A percentile compares a stretch with the other conserved stretches of the same genome.
Conservation (phyloP, 2,113 vertebrate genomes). For the Andinoacara biseriatus region DNA sequence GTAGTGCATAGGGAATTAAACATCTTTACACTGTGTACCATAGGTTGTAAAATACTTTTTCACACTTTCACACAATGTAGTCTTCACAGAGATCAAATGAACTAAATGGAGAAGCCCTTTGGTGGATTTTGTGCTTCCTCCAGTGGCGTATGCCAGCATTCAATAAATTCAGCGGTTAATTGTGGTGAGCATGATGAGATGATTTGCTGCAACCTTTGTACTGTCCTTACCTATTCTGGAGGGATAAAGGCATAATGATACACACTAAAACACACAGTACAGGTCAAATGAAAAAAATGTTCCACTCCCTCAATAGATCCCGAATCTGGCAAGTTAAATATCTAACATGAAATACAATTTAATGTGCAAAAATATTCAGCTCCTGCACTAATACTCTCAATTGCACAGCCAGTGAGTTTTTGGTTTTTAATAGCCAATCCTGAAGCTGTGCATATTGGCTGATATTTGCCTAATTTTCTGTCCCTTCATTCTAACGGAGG, state of each 20-base stretch:
- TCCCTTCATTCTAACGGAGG: not conserved
- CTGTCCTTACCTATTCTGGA: not conserved
- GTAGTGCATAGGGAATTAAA: constrained; percentile 35
- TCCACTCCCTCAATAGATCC: not conserved
- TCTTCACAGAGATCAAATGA: not conserved
- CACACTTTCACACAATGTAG: constrained; percentile 14
- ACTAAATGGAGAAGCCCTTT: not conserved
- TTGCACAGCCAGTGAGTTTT: not conserved
- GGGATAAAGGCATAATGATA: not conserved
- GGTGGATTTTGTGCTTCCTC: not conserved
- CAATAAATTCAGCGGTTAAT: not conserved
- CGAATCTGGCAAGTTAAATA: not conserved
- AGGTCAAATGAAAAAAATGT: not conserved
- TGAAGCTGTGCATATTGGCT: not conserved
- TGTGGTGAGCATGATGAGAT: not conserved
- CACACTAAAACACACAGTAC: not conserved
- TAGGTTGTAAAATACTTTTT: not conserved
- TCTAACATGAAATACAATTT: not conserved
- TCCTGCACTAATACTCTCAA: not conserved
- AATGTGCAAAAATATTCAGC: not conserved
- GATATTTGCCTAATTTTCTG: not conserved
- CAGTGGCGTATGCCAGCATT: not conserved
- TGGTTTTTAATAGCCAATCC: not conserved
- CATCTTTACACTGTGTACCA: constrained; percentile 18
- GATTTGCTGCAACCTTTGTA: not conserved